A percentile compares a stretch with the other conserved stretches of the same genome.
These are phyloP conservation scores for Macrotrachela quadricornifera DNA, from an alignment of 1,140 invertebrate genomes.

Conservation along the genomic window DNA sequence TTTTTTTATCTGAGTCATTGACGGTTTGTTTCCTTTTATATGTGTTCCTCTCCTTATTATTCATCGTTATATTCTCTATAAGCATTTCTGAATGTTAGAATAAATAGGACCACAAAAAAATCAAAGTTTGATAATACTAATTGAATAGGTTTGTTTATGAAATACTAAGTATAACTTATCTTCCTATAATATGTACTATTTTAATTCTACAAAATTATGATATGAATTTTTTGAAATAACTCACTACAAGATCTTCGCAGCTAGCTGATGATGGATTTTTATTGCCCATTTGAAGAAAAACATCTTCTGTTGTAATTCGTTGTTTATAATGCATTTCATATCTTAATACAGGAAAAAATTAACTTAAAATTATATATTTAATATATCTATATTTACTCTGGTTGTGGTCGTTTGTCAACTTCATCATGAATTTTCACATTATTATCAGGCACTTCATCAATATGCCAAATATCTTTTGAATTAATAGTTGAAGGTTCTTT, in stretches of 20 bases:
- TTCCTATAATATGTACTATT: too few relatives aligned
- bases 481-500: slow-evolving; percentile 2
- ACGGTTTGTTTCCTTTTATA: too few relatives aligned
- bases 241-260: slow-evolving; percentile 59
- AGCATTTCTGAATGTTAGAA: too few relatives aligned
- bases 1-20: too few relatives aligned
- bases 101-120: too few relatives aligned
- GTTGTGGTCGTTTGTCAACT: slow-evolving; percentile 42
- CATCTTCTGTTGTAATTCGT: slow-evolving; percentile 56
- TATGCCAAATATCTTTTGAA: slow-evolving; percentile 37
- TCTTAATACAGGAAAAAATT: slow-evolving; percentile 1
- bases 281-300: slow-evolving; percentile 59
- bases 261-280: slow-evolving; percentile 57
- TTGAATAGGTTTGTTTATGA: too few relatives aligned
- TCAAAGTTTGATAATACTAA: too few relatives aligned
- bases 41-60: too few relatives aligned
- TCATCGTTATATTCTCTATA: too few relatives aligned
- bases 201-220: too few relatives aligned
- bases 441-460: slow-evolving; percentile 31
- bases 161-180: too few relatives aligned
- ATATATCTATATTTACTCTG: slow-evolving; percentile 29
- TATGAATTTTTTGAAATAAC: too few relatives aligned
- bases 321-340: slow-evolving; percentile 64
- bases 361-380: neutral
- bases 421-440: slow-evolving; percentile 33